A percentile compares a stretch with the other conserved stretches of the same genome.
Conservation (phyloP, 2,888 invertebrate species). For the Caenorhabditis macrosperma region DNA sequence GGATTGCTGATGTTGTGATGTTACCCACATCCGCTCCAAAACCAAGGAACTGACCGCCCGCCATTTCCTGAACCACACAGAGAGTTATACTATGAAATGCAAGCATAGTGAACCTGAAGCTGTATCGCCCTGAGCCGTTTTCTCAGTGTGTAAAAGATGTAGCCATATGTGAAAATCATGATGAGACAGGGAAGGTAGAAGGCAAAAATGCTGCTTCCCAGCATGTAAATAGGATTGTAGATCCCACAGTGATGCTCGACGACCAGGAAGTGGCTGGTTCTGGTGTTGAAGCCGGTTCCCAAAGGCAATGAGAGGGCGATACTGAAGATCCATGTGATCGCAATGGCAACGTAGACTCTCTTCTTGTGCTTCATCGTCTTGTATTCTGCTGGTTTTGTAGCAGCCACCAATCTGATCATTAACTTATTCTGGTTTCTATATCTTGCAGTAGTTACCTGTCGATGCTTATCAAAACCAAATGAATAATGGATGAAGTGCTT, state of each 20-base stretch:
- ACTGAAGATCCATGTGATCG: conserved; percentile 79
- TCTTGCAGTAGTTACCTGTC: conserved; percentile 74
- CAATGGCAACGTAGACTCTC: conserved; percentile 78
- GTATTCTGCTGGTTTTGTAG: conserved; percentile 80
- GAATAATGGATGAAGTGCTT: conserved; percentile 80
- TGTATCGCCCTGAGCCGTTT: conserved; percentile 78
- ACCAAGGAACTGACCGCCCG: conserved; percentile 78
- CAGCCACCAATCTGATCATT: conserved; percentile 76
- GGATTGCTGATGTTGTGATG: conserved; percentile 79
- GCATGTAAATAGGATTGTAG: conserved; percentile 78
- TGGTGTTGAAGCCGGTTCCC: conserved; percentile 76
- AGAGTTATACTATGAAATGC: no score
- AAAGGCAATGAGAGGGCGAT: conserved; percentile 76
- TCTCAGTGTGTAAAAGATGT: conserved; percentile 80
- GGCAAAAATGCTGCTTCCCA: conserved; percentile 79
- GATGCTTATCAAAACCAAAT: conserved; percentile 79
- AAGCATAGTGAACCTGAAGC: conserved; percentile 79
- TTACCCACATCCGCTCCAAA: conserved; percentile 80
- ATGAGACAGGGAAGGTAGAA: conserved; percentile 82
- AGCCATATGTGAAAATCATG: conserved; percentile 82
- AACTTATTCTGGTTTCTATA: neutral
- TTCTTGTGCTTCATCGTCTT: conserved; percentile 78
- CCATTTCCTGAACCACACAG: conserved; percentile 76
- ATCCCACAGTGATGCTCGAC: conserved; percentile 79
- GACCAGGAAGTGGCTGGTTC: conserved; percentile 70